Percentiles rank a stretch among this genome's conserved stretches.
phyloP scores from a whole-genome alignment of 92 coral and sea anemone species.

The Phenganax stokvisi region DNA sequence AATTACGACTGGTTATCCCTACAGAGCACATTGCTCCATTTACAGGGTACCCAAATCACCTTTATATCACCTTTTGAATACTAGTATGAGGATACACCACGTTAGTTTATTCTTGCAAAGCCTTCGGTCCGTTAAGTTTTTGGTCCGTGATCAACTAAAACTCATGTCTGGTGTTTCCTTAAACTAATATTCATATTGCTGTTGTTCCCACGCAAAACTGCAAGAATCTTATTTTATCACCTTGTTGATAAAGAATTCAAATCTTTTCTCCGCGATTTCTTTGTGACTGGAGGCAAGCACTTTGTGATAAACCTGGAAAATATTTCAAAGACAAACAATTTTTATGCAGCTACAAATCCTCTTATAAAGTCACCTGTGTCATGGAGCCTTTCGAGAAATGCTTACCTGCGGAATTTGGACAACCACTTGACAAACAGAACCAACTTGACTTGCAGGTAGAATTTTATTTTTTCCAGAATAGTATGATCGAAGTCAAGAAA shows the following conservation, averaged over 20 bases:
- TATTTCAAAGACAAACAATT: neutral
- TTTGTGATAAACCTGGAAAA: conserved; percentile 67
- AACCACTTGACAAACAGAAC: conserved; percentile 78
- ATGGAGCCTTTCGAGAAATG: neutral
- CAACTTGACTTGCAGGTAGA: conserved; percentile 43
- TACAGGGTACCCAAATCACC: too few relatives aligned
- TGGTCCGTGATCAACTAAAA: too few relatives aligned
- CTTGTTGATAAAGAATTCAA: conserved; percentile 59
- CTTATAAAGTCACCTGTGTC: neutral
- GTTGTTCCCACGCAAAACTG: neutral
- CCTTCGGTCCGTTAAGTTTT: too few relatives aligned
- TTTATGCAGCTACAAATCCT: neutral
- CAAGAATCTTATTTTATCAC: conserved; percentile 27
- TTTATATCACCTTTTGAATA: too few relatives aligned
- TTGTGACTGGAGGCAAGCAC: conserved; percentile 55
- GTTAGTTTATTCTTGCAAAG: too few relatives aligned
- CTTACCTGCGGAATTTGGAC: conserved; percentile 87
- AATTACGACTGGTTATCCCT: too few relatives aligned
- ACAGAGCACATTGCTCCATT: too few relatives aligned
- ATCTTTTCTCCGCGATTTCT: conserved; percentile 68
- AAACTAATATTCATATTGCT: too few relatives aligned
- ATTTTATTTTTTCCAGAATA: conserved; percentile 74
- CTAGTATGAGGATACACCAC: too few relatives aligned
- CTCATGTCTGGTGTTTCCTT: too few relatives aligned
- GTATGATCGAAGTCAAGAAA: conserved; percentile 58